Evolutionary conservation across 2,888 invertebrate genomes (phyloP).

Genomic region (Lithosia quadra): DNA sequence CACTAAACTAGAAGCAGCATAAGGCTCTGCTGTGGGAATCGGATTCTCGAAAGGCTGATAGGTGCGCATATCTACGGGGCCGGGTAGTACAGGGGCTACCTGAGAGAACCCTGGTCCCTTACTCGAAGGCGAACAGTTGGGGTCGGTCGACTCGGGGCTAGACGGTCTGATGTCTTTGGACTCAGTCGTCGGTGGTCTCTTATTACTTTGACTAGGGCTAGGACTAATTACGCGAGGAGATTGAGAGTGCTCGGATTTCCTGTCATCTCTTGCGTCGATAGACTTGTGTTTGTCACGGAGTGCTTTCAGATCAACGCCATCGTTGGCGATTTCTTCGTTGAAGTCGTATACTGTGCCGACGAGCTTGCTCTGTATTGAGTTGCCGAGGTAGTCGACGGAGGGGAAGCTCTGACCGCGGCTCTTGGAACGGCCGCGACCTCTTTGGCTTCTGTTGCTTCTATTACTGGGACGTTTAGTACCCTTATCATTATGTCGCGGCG

Average conservation of each 20-base stretch:
- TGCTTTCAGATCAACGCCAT: conserved; percentile 92
- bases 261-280: conserved; percentile 88
- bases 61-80: conserved; percentile 96
- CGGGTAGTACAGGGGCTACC: conserved; percentile 92
- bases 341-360: conserved; percentile 96
- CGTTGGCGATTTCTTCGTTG: conserved; percentile 93
- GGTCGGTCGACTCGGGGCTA: conserved; percentile 72
- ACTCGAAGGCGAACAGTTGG: conserved; percentile 57
- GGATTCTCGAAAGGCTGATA: conserved; percentile 90
- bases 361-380: conserved; percentile 92
- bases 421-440: conserved; percentile 84
- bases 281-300: conserved; percentile 93
- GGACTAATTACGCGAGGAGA: conserved; percentile 88
- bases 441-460: conserved; percentile 78
- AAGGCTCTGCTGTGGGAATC: conserved; percentile 86
- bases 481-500: conserved; percentile 89
- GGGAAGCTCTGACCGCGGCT: conserved; percentile 74
- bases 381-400: conserved; percentile 83
- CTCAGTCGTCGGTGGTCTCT: conserved; percentile 71
- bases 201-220: conserved; percentile 78
- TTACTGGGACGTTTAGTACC: conserved; percentile 72
- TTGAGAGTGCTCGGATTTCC: conserved; percentile 85
- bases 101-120: conserved; percentile 75
- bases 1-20: conserved; percentile 89
- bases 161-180: conserved; percentile 81